Percentiles rank a stretch among this genome's conserved stretches.
phyloP scores from a whole-genome alignment of 2,113 vertebrate genomes.

The Pogonocichla stellata region DNA sequence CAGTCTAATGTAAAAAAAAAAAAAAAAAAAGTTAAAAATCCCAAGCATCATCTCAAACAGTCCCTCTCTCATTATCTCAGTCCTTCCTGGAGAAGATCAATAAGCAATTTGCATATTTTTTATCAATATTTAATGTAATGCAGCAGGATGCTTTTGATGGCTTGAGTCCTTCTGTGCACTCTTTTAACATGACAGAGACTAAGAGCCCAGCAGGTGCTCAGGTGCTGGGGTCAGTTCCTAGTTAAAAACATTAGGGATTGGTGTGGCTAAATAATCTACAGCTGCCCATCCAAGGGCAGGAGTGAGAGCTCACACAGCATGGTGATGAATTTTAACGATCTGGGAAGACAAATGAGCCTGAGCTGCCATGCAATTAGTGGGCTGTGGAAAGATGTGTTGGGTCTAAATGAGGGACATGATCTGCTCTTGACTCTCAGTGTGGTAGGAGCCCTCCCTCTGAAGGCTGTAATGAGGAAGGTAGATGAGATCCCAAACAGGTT shows the following conservation, averaged over 20 bases:
- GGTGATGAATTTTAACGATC: conserved; percentile 84
- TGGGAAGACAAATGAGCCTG: conserved; percentile 83
- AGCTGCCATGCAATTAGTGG: conserved; percentile 83
- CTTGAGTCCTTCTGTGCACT: conserved; percentile 68
- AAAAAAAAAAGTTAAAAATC: conserved; percentile 45
- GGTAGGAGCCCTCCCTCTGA: conserved; percentile 79
- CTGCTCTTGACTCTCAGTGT: conserved; percentile 85
- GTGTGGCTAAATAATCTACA: conserved; percentile 79
- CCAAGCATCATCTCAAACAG: conserved; percentile 49
- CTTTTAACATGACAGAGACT: conserved; percentile 80
- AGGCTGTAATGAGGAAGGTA: conserved; percentile 84
- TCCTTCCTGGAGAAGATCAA: conserved; percentile 75
- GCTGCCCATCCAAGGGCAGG: conserved; percentile 71
- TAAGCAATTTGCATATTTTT: conserved; percentile 87
- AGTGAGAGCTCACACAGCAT: conserved; percentile 63
- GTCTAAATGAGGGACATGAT: conserved; percentile 89
- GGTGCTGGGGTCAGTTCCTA: conserved; percentile 69
- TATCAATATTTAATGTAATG: conserved; percentile 90
- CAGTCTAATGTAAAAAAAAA: conserved; percentile 17
- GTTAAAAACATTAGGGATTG: conserved; percentile 71
- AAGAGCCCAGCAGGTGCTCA: conserved; percentile 72
- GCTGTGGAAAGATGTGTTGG: conserved; percentile 84
- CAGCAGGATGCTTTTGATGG: conserved; percentile 77
- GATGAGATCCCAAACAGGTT: conserved; percentile 64
- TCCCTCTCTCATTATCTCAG: conserved; percentile 69